Base-by-base conservation (phyloP, 64 coral and sea anemone genomes). In the Platygyra sinensis region DNA sequence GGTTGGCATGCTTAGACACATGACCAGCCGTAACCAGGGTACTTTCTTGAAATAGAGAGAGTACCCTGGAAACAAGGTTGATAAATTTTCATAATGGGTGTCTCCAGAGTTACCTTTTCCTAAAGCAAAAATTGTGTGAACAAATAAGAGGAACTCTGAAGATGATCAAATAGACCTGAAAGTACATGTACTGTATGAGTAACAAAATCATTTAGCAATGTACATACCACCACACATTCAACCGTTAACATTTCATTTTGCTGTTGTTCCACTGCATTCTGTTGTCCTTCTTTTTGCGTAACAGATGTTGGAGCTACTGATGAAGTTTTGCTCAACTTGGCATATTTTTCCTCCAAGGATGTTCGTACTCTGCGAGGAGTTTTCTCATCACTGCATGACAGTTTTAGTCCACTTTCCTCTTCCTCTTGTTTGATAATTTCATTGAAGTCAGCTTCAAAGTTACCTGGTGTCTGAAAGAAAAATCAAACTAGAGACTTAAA, bases 401-500 rank as follows among this genome's bases (percentile, higher is more conserved):
- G 72, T 9, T 92, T 72, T 19, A 95, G 24, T 10, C 93, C 96
- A 87, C 93, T 93, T 93, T 98, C 96, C 87, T 94, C 96, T 46
- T 94, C 90, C 67, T 98, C 96, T 28, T 82, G 86, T 76, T 95
- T 95, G 25, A 98, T 98, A 50, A 98, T 98, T 84, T 98, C 96
- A 73, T 88, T 95, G 77, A 98, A 95, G 24, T 98, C 96, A 67
- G 94, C 93, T 86, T 98, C 96, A 78, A 95, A 93, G 69, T 98
- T 91, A 73, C 74, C 88, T 17, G 95, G 95, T 76, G 95, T 97
- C 95, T 97, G 55, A 59, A 54, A 77, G 83, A 54, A 17, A 73
- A 30, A 73, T 63, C 52, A 60, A 18, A 60, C 15, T 16, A 11
- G 30, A 17, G 22, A 10, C 51, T 55, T 54, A 32, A 11, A 33